Base-by-base conservation (phyloP, 2,888 invertebrate genomes). In the Protonemura montana region DNA sequence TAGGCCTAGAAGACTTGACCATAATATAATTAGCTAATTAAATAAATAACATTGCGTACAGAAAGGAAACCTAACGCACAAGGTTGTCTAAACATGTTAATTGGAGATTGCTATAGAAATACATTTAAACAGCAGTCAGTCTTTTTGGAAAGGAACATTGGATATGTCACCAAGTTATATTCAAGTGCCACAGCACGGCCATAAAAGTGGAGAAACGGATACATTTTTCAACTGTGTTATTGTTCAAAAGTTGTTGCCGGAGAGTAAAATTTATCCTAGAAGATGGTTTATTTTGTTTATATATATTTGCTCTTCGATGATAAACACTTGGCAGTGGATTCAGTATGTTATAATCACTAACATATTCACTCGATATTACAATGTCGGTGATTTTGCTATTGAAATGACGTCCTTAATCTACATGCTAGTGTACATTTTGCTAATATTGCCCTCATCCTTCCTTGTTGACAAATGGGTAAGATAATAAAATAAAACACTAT, bases 341-440 rank as follows among this genome's bases (percentile, higher is more conserved):
- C 92, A 93, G 89, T 91, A 93, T 87, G 91, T 92, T 87, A 93
- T 93, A 88, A 92, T 93, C 85, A 90, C 91, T 25, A 91, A 92
- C 88, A 76, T 86, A 6, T 87, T 89, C 25, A 86, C 85, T 3
- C 82, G 88, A 28, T 89, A 90, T 87, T 90, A 90, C 87, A 88
- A 88, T 0, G 90, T 91, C 6, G 82, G 87, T 21, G 87, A 89
- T 76, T 86, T 89, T 25, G 90, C 91, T 59, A 92, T 94, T 77
- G 93, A 94, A 89, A 93, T 93, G 93, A 91, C 93, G 13, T 93
- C 93, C 30, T 93, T 94, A 92, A 91, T 94, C 87, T 94, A 93
- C 90, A 94, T 94, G 94, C 89, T 93, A 81, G 91, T 91, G n/a
- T 94, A 94, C 90, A 93, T 94, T 87, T 93, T 94, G 0, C 91